Evolutionary conservation across 1,140 invertebrate species (phyloP).

Genomic region (Papilio dardanus): DNA sequence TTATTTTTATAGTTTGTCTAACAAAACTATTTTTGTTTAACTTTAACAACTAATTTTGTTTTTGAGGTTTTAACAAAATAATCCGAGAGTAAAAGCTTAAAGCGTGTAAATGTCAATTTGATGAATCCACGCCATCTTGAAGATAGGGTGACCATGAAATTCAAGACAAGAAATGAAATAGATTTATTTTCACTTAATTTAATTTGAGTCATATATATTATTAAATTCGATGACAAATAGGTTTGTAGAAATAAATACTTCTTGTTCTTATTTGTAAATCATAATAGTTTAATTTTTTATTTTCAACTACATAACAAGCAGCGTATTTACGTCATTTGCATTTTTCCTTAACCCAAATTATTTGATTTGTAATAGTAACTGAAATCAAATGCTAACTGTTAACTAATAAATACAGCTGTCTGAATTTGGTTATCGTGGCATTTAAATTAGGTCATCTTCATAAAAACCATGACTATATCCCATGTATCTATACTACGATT

Average conservation of each 20-base stretch:
- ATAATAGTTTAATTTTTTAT: no score
- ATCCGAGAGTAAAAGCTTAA: conserved; percentile 47
- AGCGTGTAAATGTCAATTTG: conserved; percentile 51
- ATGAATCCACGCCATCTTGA: conserved; percentile 45
- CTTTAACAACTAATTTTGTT: conserved; percentile 10
- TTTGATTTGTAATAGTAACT: no score
- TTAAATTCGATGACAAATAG: no score
- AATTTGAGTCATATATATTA: no score
- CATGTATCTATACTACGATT: background rate
- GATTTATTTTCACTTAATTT: background rate
- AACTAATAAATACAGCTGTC: no score
- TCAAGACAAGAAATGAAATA: background rate
- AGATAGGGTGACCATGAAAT: conserved; percentile 13
- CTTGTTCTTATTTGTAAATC: no score
- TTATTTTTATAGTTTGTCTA: conserved; percentile 9
- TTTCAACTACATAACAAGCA: no score
- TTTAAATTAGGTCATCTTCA: background rate
- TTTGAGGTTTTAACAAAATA: conserved; percentile 28
- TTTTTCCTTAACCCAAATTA: no score
- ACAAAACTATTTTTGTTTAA: conserved; percentile 18
- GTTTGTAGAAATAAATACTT: no score
- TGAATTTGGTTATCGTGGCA: no score
- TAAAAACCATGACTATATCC: background rate
- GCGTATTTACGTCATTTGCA: no score
- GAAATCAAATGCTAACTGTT: no score